These are phyloP conservation scores for Ochropleura plecta DNA, from an alignment of 2,888 invertebrate species.

Conservation along the genomic window DNA sequence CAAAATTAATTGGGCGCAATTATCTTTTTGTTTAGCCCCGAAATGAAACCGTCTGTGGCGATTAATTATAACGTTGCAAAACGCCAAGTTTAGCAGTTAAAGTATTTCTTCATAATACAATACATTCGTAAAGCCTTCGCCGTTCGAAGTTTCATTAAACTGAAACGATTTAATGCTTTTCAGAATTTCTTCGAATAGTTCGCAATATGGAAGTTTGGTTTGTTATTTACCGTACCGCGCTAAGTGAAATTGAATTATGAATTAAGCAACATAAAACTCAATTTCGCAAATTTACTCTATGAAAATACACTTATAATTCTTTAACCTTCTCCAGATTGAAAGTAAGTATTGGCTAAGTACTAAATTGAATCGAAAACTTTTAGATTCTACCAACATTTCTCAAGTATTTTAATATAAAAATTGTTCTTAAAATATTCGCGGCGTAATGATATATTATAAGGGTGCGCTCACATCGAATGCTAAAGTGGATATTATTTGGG, in stretches of 20 bases:
- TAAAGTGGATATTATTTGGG: background rate
- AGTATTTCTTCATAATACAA: slow-evolving; percentile 64
- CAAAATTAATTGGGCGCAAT: slow-evolving; percentile 88
- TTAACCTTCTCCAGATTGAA: slow-evolving; percentile 11
- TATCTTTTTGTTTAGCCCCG: slow-evolving; percentile 86
- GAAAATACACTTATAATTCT: slow-evolving; percentile 1
- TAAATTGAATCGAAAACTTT: slow-evolving; percentile 20
- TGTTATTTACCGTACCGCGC: slow-evolving; percentile 29
- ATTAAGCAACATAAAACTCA: slow-evolving; percentile 23
- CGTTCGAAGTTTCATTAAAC: slow-evolving; percentile 73
- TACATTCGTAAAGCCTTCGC: slow-evolving; percentile 72
- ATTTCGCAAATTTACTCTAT: slow-evolving; percentile 9
- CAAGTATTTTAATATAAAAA: slow-evolving; percentile 54
- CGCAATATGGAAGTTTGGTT: slow-evolving; percentile 33
- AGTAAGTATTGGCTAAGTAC: slow-evolving; percentile 28
- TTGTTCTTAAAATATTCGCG: slow-evolving; percentile 63
- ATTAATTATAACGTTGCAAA: slow-evolving; percentile 83
- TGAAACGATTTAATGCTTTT: slow-evolving; percentile 66
- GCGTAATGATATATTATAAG: slow-evolving; percentile 71
- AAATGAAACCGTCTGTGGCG: slow-evolving; percentile 80
- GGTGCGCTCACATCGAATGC: slow-evolving; percentile 41
- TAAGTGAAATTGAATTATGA: slow-evolving; percentile 24
- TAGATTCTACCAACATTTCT: slow-evolving; percentile 12
- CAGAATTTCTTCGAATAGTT: slow-evolving; percentile 66
- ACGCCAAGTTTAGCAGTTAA: slow-evolving; percentile 73